Conservation (phyloP, 2,113 vertebrate genomes). For the Mixornis gularis region DNA sequence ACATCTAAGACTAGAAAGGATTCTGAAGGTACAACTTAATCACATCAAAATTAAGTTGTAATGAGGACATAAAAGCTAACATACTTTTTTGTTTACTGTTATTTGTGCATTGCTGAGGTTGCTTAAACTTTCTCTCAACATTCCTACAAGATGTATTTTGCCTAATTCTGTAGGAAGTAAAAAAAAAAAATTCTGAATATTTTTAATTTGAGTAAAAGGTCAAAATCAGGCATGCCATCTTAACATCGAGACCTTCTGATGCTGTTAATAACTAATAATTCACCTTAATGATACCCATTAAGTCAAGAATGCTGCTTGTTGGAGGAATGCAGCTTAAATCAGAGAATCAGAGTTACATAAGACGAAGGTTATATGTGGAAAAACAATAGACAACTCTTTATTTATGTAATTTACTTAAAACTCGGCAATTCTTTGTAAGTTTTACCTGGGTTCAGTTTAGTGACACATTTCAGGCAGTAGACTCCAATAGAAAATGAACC, state of each 20-base stretch:
- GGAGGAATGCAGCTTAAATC: background rate
- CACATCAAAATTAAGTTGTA: background rate
- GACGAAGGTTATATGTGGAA: background rate
- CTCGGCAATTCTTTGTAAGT: background rate
- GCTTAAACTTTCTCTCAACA: background rate
- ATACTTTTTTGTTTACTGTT: background rate
- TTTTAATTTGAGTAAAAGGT: background rate
- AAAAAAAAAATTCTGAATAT: background rate
- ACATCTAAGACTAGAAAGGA: background rate
- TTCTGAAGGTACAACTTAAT: background rate
- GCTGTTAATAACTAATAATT: background rate
- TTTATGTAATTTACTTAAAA: rapidly evolving
- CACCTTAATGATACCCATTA: background rate
- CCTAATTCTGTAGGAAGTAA: background rate
- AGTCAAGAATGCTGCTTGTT: background rate
- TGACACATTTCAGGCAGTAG: background rate
- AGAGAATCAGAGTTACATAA: background rate
- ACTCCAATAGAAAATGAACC: background rate
- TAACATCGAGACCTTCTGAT: background rate
- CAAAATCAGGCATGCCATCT: background rate
- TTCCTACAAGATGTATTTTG: background rate
- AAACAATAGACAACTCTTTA: background rate
- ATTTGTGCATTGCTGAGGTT: background rate
- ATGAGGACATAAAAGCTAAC: background rate
- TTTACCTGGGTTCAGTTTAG: background rate